Percentiles rank a stretch among this genome's conserved stretches.
Evolutionary conservation across 30 jellyfish, hydroid and myxozoan species (phyloP).

Genomic region (Hydractinia symbiolongicarpus): DNA sequence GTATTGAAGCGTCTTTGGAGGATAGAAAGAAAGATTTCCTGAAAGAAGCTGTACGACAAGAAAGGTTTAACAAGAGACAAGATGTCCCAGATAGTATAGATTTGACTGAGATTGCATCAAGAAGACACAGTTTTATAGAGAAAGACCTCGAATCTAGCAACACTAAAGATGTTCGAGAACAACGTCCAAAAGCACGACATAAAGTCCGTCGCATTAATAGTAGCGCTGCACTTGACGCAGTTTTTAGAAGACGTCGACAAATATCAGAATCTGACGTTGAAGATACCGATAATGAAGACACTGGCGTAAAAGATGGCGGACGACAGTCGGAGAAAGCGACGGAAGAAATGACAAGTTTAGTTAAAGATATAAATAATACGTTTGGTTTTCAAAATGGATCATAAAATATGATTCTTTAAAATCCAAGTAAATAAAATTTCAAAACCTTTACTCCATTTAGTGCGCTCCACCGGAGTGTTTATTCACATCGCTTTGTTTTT

Average conservation of each 20-base stretch:
- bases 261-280: slow-evolving; percentile 27
- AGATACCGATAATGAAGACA: slow-evolving; percentile 14
- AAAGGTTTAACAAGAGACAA: slow-evolving; percentile 26
- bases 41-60: slow-evolving; percentile 47
- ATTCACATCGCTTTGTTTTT: too few relatives aligned
- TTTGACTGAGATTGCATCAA: slow-evolving; percentile 54
- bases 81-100: slow-evolving; percentile 47
- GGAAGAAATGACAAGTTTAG: slow-evolving; percentile 12
- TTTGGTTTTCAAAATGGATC: background rate
- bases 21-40: slow-evolving; percentile 68
- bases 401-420: background rate
- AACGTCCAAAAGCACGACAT: slow-evolving; percentile 43
- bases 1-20: slow-evolving; percentile 42
- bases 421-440: too few relatives aligned
- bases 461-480: too few relatives aligned
- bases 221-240: slow-evolving; percentile 83
- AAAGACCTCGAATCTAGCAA: slow-evolving; percentile 52
- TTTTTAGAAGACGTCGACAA: slow-evolving; percentile 74
- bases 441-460: too few relatives aligned
- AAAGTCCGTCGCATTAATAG: slow-evolving; percentile 82
- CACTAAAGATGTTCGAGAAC: slow-evolving; percentile 11
- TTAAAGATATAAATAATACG: slow-evolving; percentile 11
- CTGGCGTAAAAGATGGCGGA: background rate
- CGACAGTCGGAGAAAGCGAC: slow-evolving; percentile 22
- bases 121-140: slow-evolving; percentile 56